Evolutionary conservation across 2,797 vertebrate genomes (phyloP), one percentile per base, ranked within the genome.

Genomic region (Eulemur rubriventer): DNA sequence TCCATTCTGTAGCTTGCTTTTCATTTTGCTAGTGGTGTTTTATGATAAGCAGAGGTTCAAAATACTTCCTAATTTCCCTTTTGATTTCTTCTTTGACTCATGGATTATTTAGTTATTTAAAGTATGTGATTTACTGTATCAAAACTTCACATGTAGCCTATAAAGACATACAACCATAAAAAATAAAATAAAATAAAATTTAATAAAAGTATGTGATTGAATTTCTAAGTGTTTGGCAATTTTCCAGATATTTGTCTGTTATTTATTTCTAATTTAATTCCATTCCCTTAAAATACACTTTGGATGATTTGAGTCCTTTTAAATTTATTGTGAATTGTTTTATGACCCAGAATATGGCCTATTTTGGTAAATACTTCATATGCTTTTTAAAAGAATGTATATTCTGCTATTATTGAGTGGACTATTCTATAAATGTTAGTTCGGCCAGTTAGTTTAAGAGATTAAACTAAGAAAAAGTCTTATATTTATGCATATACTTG

Each of bases 241-340:
- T 78, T 78, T 46, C 13, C 46, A 59, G 35, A 22, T 82, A 18
- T 24, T 26, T 89, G 65, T 26, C 26, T 94, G 69, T 75, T 59
- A 90, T 33, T 94, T 52, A 84, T 84, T 78, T 89, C 28, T 38
- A 76, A 75, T 75, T 89, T 89, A 82, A 94, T 75, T 83, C 5
- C 41, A 89, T 50, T 94, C 48, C 59, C 38, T 28, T 43, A 55
- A 75, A 67, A 76, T 55, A 63, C 50, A 69, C 9, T 90, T 90
- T 26, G 18, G 38, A 33, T 38, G 28, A 93, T 80, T 80, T 52
- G 16, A 61, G 22, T 80, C 16, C 38, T 78, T 65, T 78, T 14
- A 87, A 72, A 79, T 88, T 65, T 79, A 79, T 79, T 48, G 43
- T 57, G 48, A 72, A 38, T 94, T 83, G 12, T 55, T 91, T 70